Base-by-base conservation (phyloP, 2,888 invertebrate species). In the Augochlorella aurata region DNA sequence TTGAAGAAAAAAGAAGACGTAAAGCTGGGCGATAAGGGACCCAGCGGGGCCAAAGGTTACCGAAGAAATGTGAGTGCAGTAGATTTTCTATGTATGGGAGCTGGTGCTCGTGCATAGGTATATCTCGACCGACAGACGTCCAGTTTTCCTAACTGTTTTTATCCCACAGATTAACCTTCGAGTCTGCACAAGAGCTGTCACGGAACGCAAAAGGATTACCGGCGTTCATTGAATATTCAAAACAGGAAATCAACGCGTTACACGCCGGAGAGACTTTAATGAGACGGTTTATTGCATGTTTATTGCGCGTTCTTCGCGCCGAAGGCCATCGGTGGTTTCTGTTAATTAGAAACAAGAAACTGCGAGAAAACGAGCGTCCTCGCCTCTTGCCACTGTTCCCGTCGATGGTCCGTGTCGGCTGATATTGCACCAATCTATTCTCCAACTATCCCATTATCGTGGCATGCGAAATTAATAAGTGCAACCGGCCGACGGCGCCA, bases 71-170 rank as follows among this genome's bases (percentile, higher is more conserved):
- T 58, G 58, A 58, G 58, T 58, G 58, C 58, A 58, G 58, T 58
- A 14, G 24, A 82, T 82, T 85, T 88, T 87, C 85, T 81, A 84
- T 88, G 87, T 87, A 88, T 88, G 84, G 66, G 66, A 44, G 12
- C 65, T 71, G 61, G n/a, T 29, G 2, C 38, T 16, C 38, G 1
- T 16, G 24, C 58, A 18, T 49, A 52, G 49, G 70, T 70, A n/a
- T n/a, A 29, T 45, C 14, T 14, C 24, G n/a, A 14, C 61, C 21
- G 9, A n/a, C n/a, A n/a, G 3, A 12, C n/a, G 10, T n/a, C n/a
- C 44, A 12, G 65, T 44, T 65, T n/a, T 65, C n/a, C 44, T 0
- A n/a, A 12, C 12, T 44, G 38, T 44, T 65, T 65, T 44, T 65
- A 44, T 5, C 4, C 12, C 44, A 18, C 44, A 0, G 65, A n/a